These are phyloP conservation scores for Sebastiscus tertius DNA, from an alignment of 2,797 vertebrate species.

Conservation along the genomic window DNA sequence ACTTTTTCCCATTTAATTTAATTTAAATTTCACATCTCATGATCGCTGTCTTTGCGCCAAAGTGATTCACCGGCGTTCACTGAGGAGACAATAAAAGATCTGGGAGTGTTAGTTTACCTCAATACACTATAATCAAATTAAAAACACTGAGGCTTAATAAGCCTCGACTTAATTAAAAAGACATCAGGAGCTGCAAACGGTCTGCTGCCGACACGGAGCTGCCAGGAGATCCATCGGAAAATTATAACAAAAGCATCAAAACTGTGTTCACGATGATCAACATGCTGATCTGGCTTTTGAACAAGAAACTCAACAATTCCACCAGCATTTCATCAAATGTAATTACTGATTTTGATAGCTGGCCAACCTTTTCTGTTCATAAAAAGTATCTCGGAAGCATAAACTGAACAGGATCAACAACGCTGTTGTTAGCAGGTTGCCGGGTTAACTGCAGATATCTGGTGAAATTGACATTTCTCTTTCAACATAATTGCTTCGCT, in stretches of 20 bases:
- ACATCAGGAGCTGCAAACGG: constrained; percentile 35
- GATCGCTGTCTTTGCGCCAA: background rate
- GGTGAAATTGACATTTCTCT: constrained; percentile 46
- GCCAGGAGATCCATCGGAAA: constrained; percentile 23
- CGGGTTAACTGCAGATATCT: constrained; percentile 43
- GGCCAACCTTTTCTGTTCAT: background rate
- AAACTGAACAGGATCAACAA: background rate
- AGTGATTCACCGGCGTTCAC: background rate
- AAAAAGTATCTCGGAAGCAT: background rate
- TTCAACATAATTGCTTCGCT: constrained; percentile 45
- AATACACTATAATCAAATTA: constrained; percentile 36
- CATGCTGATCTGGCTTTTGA: background rate
- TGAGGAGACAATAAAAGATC: background rate
- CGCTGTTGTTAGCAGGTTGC: constrained; percentile 13
- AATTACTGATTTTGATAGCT: background rate
- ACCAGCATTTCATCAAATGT: background rate
- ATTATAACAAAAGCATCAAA: background rate
- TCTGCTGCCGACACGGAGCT: background rate
- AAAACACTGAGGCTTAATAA: constrained; percentile 40
- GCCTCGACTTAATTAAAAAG: constrained; percentile 49
- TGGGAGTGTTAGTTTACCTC: constrained; percentile 4
- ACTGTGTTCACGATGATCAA: background rate
- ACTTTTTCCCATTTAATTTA: background rate
- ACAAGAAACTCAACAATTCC: background rate
- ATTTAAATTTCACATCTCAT: background rate